Evolutionary conservation across 2,888 invertebrate genomes (phyloP).

Genomic region (Cerceris rybyensis): DNA sequence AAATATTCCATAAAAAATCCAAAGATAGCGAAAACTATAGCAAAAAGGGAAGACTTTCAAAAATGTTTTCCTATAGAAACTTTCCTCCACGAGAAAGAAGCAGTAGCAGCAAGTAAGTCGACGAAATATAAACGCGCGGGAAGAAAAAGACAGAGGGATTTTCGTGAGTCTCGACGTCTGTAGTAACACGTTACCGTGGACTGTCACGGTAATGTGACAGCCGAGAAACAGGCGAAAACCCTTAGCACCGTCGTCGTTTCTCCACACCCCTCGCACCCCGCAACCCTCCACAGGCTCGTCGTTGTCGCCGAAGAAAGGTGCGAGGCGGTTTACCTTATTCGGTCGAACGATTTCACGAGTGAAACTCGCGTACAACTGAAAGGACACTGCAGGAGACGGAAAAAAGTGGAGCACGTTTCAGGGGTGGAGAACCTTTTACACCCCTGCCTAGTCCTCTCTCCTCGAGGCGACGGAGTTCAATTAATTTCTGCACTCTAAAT

Average conservation of each 20-base stretch:
- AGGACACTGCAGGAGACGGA: conserved; percentile 2
- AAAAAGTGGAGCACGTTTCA: conserved; percentile 9
- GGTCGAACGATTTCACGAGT: conserved; percentile 22
- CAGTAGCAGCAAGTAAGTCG: not conserved
- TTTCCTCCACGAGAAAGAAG: not conserved
- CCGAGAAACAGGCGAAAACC: conserved; percentile 73
- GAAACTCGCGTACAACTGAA: not conserved
- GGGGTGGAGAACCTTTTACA: not conserved
- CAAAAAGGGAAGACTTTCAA: not conserved
- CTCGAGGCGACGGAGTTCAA: no score
- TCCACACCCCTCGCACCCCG: not conserved
- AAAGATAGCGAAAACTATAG: no score
- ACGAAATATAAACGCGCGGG: conserved; percentile 1
- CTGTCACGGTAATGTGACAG: conserved; percentile 77
- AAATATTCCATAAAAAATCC: no score
- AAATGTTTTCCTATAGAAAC: not conserved
- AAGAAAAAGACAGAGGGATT: conserved; percentile 8
- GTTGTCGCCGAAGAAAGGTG: conserved; percentile 12
- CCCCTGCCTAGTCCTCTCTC: not conserved
- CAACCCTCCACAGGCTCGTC: conserved; percentile 1
- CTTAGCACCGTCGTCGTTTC: conserved; percentile 29
- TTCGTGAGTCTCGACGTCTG: conserved; percentile 13
- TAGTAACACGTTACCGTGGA: conserved; percentile 64
- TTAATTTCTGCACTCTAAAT: no score
- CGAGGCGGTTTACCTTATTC: conserved; percentile 26